Percentiles rank a stretch among this genome's conserved stretches.
Conservation (phyloP, 2,797 vertebrate species). For the Lacerta viridis region DNA sequence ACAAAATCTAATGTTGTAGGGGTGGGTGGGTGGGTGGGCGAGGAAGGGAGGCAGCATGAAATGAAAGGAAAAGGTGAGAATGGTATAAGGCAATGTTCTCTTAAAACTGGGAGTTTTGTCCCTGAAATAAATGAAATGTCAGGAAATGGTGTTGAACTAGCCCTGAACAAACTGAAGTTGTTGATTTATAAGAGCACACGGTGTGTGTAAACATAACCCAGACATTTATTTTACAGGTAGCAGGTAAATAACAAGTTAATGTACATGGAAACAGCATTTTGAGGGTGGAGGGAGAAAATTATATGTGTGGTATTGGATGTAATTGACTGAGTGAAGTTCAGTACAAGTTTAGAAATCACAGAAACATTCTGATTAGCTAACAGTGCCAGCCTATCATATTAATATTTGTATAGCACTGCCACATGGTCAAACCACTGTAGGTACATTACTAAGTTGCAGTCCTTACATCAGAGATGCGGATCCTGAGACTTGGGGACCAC, state of each 20-base stretch:
- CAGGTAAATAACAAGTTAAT: neutral
- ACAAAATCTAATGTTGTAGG: neutral
- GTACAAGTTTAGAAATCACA: neutral
- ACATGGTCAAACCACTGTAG: neutral
- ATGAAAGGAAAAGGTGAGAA: neutral
- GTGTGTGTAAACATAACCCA: constrained; percentile 12
- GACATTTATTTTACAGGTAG: neutral
- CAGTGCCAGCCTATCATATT: neutral
- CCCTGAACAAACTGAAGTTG: neutral
- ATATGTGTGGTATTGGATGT: neutral
- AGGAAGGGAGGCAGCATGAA: neutral
- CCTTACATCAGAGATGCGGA: neutral
- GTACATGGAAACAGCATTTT: neutral
- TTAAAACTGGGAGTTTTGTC: neutral
- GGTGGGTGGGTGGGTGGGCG: no score
- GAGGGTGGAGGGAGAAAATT: neutral
- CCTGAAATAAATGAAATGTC: constrained; percentile 31
- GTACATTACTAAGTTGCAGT: neutral
- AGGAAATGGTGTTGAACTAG: neutral
- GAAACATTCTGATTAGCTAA: neutral
- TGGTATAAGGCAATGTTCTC: neutral
- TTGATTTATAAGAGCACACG: constrained; percentile 11
- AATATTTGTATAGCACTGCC: neutral
- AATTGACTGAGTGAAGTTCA: neutral
- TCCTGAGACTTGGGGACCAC: neutral